A percentile compares a stretch with the other conserved stretches of the same genome.
These are phyloP conservation scores for Tineola bisselliella DNA, from an alignment of 2,888 invertebrate genomes.

Conservation along the genomic window DNA sequence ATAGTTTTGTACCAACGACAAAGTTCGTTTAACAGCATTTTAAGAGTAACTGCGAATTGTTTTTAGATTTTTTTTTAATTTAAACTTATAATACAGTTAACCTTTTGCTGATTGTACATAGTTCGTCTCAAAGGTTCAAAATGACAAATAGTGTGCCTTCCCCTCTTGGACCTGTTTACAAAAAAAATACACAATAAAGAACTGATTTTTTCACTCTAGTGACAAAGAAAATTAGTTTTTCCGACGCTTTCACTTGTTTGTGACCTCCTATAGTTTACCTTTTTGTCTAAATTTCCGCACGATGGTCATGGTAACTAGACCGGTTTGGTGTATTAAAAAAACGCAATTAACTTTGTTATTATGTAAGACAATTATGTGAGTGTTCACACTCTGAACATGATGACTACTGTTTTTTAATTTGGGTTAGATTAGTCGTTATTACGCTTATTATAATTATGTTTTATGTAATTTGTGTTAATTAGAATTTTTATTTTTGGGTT, in stretches of 20 bases:
- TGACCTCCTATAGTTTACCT: conserved; percentile 15
- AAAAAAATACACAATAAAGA: neutral
- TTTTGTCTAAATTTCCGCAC: conserved; percentile 17
- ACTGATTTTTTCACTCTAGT: neutral
- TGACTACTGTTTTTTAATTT: neutral
- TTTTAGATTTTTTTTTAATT: too few species aligned
- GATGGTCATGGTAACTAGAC: conserved; percentile 7
- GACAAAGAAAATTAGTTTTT: conserved; percentile 14
- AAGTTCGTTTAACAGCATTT: too few species aligned
- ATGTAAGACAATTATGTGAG: neutral
- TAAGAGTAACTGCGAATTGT: too few species aligned
- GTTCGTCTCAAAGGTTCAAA: too few species aligned
- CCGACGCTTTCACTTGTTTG: conserved; percentile 25
- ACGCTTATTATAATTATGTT: neutral
- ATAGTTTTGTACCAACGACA: too few species aligned
- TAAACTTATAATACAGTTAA: too few species aligned
- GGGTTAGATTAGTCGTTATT: neutral
- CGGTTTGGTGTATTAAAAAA: neutral
- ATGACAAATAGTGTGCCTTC: too few species aligned
- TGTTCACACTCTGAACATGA: neutral
- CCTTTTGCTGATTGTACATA: too few species aligned
- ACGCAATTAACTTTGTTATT: neutral
- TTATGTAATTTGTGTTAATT: neutral
- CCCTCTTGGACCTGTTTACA: too few species aligned
- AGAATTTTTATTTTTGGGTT: neutral